These are phyloP conservation scores for Eucriotettix oculatus DNA, from an alignment of 2,888 invertebrate species.

Conservation along the genomic window DNA sequence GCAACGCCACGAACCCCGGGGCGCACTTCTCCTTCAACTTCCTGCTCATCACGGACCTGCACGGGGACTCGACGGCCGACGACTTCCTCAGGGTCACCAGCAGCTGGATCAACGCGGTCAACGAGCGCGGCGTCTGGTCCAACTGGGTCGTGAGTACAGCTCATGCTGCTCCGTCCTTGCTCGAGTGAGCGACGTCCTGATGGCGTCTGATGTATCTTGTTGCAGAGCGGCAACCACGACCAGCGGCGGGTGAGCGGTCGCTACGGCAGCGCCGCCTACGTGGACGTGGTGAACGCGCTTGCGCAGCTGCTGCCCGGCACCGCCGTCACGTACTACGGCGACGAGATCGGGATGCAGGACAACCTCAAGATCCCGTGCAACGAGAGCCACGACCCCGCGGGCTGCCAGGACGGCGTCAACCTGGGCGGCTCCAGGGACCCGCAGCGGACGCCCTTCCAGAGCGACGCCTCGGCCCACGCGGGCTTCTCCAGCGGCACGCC, in stretches of 20 bases:
- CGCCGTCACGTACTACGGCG: constrained; percentile 73
- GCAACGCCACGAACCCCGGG: constrained; percentile 35
- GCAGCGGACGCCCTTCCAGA: neutral
- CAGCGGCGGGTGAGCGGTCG: constrained; percentile 51
- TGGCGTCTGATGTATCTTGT: no score
- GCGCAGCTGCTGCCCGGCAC: constrained; percentile 67
- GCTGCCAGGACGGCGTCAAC: neutral
- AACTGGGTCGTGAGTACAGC: constrained; percentile 69
- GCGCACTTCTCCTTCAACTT: constrained; percentile 70
- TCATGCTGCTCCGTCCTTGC: no score
- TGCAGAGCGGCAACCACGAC: constrained; percentile 63
- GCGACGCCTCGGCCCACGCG: neutral
- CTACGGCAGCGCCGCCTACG: constrained; percentile 40
- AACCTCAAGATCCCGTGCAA: constrained; percentile 8
- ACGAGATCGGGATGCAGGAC: constrained; percentile 59
- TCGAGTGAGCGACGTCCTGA: no score
- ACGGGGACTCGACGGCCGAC: constrained; percentile 36
- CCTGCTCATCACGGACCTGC: constrained; percentile 43
- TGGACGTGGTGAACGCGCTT: constrained; percentile 71
- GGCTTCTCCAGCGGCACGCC: neutral
- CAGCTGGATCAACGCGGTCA: constrained; percentile 35
- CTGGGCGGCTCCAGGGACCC: neutral
- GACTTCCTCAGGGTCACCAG: constrained; percentile 44
- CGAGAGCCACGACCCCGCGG: constrained; percentile 34
- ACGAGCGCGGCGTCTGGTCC: constrained; percentile 41